These are phyloP conservation scores for Furnarius figulus DNA, from an alignment of 2,113 vertebrate genomes.

Conservation along the genomic window DNA sequence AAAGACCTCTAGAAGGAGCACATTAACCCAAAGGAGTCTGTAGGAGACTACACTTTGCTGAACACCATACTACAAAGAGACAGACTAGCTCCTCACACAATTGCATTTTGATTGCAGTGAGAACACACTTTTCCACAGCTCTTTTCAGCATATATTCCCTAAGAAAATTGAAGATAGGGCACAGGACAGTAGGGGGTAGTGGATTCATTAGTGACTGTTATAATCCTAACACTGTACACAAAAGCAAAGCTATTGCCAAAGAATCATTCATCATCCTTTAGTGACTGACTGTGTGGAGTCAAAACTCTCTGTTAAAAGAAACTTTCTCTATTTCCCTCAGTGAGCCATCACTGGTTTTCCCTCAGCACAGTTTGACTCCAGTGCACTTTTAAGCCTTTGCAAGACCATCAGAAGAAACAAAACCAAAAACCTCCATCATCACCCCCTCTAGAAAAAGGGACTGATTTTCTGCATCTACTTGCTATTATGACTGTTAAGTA, in stretches of 20 bases:
- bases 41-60: not conserved
- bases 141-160: not conserved
- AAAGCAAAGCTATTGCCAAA: not conserved
- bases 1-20: not conserved
- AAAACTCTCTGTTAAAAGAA: not conserved
- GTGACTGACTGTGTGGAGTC: not conserved
- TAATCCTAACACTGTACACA: not conserved
- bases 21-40: not conserved
- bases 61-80: not conserved
- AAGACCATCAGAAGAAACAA: constrained; percentile 23
- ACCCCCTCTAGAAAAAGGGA: not conserved
- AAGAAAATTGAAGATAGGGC: not conserved
- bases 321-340: not conserved
- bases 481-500: constrained; percentile 31
- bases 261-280: not conserved
- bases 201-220: not conserved
- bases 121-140: not conserved
- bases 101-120: not conserved
- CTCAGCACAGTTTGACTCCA: constrained; percentile 9
- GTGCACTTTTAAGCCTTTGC: not conserved
- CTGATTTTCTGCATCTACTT: not conserved
- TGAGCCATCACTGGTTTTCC: not conserved
- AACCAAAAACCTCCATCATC: not conserved
- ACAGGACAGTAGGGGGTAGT: not conserved
- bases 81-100: not conserved